Conservation (phyloP, 1,140 invertebrate species). For the Brachionus sp. region DNA sequence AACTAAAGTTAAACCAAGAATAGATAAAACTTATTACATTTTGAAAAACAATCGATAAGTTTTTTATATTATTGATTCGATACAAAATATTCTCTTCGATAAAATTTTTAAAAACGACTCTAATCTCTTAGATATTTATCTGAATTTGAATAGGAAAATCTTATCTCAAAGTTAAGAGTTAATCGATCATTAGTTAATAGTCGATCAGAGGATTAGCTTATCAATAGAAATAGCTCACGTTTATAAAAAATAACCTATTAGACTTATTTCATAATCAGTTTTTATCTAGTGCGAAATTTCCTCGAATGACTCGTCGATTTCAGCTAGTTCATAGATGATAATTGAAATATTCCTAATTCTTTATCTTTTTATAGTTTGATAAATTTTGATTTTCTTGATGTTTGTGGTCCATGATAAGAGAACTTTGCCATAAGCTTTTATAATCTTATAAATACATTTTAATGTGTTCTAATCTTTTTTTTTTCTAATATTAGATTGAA, state of each 20-base stretch:
- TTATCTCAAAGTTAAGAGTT: neutral
- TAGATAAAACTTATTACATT: neutral
- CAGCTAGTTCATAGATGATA: neutral
- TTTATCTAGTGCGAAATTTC: neutral
- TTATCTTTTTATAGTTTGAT: neutral
- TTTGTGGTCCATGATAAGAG: neutral
- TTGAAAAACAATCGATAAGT: neutral
- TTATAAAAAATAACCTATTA: neutral
- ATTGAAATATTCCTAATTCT: neutral
- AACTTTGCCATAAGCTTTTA: neutral
- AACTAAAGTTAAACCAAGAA: neutral
- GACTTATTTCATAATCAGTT: neutral
- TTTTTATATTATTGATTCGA: neutral
- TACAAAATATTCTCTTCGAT: neutral
- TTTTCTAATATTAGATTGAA: neutral
- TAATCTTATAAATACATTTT: neutral
- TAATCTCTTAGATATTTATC: neutral
- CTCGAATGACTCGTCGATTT: neutral
- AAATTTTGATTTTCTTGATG: neutral
- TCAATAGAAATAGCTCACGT: neutral
- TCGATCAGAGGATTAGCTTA: neutral
- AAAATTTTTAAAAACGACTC: neutral
- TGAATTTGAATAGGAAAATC: neutral
- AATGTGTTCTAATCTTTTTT: neutral
- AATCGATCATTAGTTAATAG: slow-evolving; percentile 3